Evolutionary conservation across 2,797 vertebrate genomes (phyloP).

Genomic region (Cyprinella venusta): DNA sequence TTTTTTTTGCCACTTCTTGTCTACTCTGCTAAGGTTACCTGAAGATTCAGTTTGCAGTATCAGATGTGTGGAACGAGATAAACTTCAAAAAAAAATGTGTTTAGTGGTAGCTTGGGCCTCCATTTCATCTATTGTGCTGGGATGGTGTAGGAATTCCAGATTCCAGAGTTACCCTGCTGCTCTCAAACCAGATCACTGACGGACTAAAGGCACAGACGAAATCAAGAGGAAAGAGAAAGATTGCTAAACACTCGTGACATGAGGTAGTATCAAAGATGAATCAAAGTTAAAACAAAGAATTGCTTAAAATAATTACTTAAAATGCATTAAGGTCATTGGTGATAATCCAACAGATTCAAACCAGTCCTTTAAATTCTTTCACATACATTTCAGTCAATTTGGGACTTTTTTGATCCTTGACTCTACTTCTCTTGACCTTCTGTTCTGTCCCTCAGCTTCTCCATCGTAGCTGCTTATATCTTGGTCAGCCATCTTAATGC

Average conservation of each 20-base stretch:
- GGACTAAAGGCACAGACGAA: conserved; percentile 35
- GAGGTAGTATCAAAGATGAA: background rate
- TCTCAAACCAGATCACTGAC: conserved; percentile 47
- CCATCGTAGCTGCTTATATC: background rate
- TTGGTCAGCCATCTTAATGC: conserved; percentile 1
- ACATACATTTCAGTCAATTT: background rate
- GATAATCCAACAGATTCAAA: background rate
- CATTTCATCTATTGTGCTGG: conserved; percentile 1
- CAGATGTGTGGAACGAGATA: background rate
- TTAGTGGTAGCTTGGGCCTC: background rate
- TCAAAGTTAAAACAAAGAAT: background rate
- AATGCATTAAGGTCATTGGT: background rate
- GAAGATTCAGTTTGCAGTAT: background rate
- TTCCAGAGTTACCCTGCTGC: conserved; percentile 21
- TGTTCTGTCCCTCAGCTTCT: background rate
- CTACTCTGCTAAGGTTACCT: background rate
- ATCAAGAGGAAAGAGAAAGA: conserved; percentile 27
- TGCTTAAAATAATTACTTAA: background rate
- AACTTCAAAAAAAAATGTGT: background rate
- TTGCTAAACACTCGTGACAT: conserved; percentile 1
- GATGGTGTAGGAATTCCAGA: background rate
- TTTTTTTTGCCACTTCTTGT: background rate
- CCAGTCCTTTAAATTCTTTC: background rate
- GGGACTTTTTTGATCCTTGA: background rate
- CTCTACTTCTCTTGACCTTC: background rate